phyloP scores from a whole-genome alignment of 1,140 invertebrate genomes.

The Bombus superbus region DNA sequence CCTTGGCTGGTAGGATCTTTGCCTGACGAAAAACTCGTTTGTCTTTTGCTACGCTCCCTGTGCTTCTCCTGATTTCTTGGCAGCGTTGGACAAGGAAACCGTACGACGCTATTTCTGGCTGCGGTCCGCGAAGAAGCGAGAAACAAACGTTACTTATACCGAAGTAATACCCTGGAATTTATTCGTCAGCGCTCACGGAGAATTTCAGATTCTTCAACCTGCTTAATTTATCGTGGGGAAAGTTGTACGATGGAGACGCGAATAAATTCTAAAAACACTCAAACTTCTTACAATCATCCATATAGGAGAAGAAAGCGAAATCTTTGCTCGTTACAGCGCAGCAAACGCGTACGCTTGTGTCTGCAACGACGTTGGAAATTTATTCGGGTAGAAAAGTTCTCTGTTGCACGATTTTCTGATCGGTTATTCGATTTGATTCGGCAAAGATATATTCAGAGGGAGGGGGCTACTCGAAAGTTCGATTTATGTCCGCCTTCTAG shows the following conservation, averaged over 20 bases:
- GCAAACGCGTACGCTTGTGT: neutral
- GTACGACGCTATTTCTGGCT: neutral
- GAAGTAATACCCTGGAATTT: neutral
- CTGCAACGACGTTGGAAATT: neutral
- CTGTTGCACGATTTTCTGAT: conserved; percentile 1
- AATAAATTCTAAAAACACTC: neutral
- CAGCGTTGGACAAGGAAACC: neutral
- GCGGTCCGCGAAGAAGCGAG: neutral
- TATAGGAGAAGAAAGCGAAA: no score
- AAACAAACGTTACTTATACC: conserved; percentile 15
- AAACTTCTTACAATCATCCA: no score
- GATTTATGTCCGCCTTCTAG: neutral
- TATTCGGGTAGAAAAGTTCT: neutral
- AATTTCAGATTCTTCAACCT: neutral
- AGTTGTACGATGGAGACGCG: no score
- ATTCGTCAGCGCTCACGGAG: no score
- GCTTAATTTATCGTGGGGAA: neutral
- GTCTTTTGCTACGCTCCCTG: conserved; percentile 35
- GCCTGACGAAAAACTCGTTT: conserved; percentile 55
- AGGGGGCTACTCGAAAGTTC: neutral
- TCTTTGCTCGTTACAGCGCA: no score
- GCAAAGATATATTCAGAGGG: neutral
- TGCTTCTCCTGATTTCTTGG: conserved; percentile 23
- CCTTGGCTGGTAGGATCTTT: conserved; percentile 30
- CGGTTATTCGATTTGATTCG: neutral